Percentiles rank a stretch among this genome's conserved stretches.
Conservation (phyloP, 1,140 invertebrate species). For the Drosophila miranda region DNA sequence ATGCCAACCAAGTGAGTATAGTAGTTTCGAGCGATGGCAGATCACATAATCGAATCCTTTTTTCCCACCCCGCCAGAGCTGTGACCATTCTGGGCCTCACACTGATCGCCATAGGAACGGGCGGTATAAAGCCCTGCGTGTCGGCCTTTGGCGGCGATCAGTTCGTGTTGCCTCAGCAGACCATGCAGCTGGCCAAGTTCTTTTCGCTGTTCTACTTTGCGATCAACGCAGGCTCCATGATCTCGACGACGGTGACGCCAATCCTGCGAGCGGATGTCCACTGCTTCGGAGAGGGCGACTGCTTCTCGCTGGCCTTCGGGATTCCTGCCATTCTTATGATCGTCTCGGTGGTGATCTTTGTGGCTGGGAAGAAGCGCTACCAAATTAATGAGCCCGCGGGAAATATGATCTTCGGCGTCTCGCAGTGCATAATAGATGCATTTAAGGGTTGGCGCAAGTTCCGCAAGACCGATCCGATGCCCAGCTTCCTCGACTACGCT, state of each 20-base stretch:
- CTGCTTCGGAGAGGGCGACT: constrained; percentile 91
- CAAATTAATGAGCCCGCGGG: constrained; percentile 90
- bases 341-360: constrained; percentile 92
- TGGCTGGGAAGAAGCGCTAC: constrained; percentile 90
- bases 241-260: constrained; percentile 95
- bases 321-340: constrained; percentile 94
- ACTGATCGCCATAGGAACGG: constrained; percentile 94
- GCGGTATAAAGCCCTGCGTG: constrained; percentile 99
- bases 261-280: constrained; percentile 91
- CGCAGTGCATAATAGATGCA: constrained; percentile 87
- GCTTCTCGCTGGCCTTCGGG: constrained; percentile 96
- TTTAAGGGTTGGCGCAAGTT: constrained; percentile 83
- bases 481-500: constrained; percentile 93
- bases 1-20: constrained; percentile 86
- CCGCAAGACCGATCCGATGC: constrained; percentile 81
- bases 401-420: constrained; percentile 91
- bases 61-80: constrained; percentile 83
- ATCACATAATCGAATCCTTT: not conserved
- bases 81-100: constrained; percentile 90
- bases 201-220: constrained; percentile 97
- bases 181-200: constrained; percentile 89
- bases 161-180: constrained; percentile 88
- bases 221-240: constrained; percentile 95
- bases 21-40: not conserved
- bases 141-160: constrained; percentile 99